Evolutionary conservation across 37 sponge, comb jelly and placozoan species (phyloP).

Genomic region (Bolinopsis microptera): DNA sequence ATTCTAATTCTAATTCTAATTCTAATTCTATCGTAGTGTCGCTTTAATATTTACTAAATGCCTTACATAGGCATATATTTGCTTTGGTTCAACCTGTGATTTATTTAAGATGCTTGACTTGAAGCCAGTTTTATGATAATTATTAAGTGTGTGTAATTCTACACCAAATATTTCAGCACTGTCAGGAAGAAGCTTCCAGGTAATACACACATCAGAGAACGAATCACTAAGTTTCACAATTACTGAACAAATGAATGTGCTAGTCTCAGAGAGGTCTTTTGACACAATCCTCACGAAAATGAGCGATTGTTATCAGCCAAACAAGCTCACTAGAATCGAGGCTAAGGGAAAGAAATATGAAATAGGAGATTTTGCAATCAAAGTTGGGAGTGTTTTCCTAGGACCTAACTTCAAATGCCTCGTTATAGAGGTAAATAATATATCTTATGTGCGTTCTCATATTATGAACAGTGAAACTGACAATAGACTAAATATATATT

Average conservation of each 20-base stretch:
- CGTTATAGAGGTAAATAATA: conserved; percentile 23
- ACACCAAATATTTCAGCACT: neutral
- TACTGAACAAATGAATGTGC: neutral
- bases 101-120: no score
- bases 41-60: no score
- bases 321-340: conserved; percentile 29
- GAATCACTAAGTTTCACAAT: neutral
- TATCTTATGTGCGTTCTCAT: no score
- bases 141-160: neutral
- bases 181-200: conserved; percentile 42
- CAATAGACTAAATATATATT: no score
- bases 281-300: conserved; percentile 40
- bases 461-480: no score
- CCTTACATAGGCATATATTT: no score
- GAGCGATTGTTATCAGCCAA: conserved; percentile 43
- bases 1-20: no score
- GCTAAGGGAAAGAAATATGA: conserved; percentile 62
- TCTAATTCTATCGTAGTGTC: no score
- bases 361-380: conserved; percentile 48
- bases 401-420: conserved; percentile 31
- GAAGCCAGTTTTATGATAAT: neutral
- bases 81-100: no score
- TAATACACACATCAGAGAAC: conserved; percentile 40
- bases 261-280: conserved; percentile 52
- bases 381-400: conserved; percentile 45